Evolutionary conservation across 2,797 vertebrate species (phyloP), one percentile per base, ranked within the genome.

Genomic region (Podarcis siculus): DNA sequence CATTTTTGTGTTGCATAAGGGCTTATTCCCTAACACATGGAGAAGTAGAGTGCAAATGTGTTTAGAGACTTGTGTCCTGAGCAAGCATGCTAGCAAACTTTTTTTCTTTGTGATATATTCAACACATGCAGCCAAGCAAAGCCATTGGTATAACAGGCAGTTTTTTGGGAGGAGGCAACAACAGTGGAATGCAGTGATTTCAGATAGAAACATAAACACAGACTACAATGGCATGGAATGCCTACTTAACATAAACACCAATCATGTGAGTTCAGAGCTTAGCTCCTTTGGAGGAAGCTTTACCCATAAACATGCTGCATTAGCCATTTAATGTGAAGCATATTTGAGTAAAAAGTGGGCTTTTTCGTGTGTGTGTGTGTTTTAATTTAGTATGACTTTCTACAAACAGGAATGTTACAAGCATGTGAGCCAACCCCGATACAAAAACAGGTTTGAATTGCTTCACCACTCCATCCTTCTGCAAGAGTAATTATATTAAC

Each of bases 271-370:
- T 94, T 96, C 92, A 95, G 93, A 92, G 32, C 84, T 89, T 80
- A 95, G 91, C 87, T 94, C 93, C 93, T 95, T 93, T 95, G 96
- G 94, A 96, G 91, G 42, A 85, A 96, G 90, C 86, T 95, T 95
- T 94, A 94, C 87, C 93, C 92, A 95, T 92, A 95, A 96, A 94
- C 92, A 93, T 88, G 90, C 92, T 95, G 90, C 94, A 96, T 94
- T 95, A 96, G 94, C 92, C 92, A 92, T 94, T 96, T 96, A 96
- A 96, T 96, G 95, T 95, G 92, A 95, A 93, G 94, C 95, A 96
- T 94, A 95, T 94, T 96, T 95, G 89, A 93, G 91, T 95, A 94
- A 94, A 90, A 94, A 89, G 90, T 91, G 85, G 87, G 89, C 79
- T 87, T 89, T 15, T 71, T 89, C 64, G 55, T 58, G 55, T 58